phyloP scores from a whole-genome alignment of 2,888 invertebrate species.

The Aethes cnicana region DNA sequence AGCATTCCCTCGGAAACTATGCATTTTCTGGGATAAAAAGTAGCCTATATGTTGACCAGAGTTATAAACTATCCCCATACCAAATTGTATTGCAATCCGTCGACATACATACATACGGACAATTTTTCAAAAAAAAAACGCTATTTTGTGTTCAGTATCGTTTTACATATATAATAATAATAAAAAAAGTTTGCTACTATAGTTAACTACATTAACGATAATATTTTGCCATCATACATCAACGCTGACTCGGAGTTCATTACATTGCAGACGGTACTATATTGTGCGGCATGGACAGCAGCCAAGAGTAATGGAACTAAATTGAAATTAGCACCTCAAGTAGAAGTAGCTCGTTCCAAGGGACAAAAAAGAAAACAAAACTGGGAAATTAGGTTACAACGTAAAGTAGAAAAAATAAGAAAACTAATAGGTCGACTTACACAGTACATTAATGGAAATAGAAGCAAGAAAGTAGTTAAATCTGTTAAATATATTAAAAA shows the following conservation, averaged over 20 bases:
- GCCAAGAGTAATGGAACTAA: constrained; percentile 17
- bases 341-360: background rate
- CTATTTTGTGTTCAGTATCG: no score
- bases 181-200: constrained; percentile 24
- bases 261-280: constrained; percentile 20
- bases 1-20: no score
- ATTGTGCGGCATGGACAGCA: constrained; percentile 29
- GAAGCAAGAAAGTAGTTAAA: constrained; percentile 2
- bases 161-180: no score
- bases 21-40: no score
- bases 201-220: constrained; percentile 20
- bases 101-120: no score
- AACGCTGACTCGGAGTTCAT: constrained; percentile 6
- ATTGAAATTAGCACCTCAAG: constrained; percentile 2
- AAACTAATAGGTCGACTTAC: constrained; percentile 28
- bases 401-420: constrained; percentile 23
- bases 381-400: constrained; percentile 33
- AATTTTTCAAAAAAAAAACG: no score
- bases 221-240: constrained; percentile 18
- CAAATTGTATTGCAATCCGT: no score
- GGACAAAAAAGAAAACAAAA: constrained; percentile 1
- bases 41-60: no score
- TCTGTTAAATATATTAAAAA: constrained; percentile 19
- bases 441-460: constrained; percentile 28
- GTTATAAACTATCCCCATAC: no score